Conservation (phyloP, 1,140 invertebrate species). For the Drosophila ercepeae region DNA sequence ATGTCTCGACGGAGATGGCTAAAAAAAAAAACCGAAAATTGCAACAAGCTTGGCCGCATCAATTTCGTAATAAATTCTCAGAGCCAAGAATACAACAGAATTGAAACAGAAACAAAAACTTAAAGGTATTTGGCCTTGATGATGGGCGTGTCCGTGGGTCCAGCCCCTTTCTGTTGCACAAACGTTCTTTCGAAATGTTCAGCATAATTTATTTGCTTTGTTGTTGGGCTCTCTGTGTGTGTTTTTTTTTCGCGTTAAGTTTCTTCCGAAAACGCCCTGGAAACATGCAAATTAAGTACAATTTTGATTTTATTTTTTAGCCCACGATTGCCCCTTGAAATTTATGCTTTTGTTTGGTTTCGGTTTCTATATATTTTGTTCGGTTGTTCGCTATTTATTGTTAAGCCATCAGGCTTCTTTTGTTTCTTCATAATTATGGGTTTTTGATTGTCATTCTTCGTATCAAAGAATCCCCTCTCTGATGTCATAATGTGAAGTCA, state of each 20-base stretch:
- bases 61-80: constrained; percentile 66
- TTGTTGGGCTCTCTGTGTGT: constrained; percentile 11
- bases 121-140: constrained; percentile 55
- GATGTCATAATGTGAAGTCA: constrained; percentile 66
- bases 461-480: constrained; percentile 51
- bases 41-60: constrained; percentile 63
- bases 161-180: constrained; percentile 43
- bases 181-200: constrained; percentile 70
- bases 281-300: constrained; percentile 75
- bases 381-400: constrained; percentile 31
- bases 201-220: constrained; percentile 71
- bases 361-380: constrained; percentile 7
- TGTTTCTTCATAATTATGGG: constrained; percentile 70
- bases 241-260: constrained; percentile 7
- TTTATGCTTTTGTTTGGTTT: constrained; percentile 43
- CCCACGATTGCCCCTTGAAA: constrained; percentile 48
- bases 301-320: constrained; percentile 54
- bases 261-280: constrained; percentile 64
- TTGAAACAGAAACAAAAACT: constrained; percentile 1
- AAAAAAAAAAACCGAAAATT: constrained; percentile 23
- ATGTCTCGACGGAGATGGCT: constrained; percentile 10
- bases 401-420: constrained; percentile 15
- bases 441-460: constrained; percentile 64
- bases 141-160: constrained; percentile 45
- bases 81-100: constrained; percentile 26